Evolutionary conservation across 2,113 vertebrate species (phyloP).

Genomic region (western clawed frog (Xenopus tropicalis)): UCB_Xtro_10.0 CM004443.2:69919001-69919500

Average conservation of each 20-base stretch:
- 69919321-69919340: neutral
- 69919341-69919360: neutral
- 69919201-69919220: constrained; percentile 64
- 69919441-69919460: no score
- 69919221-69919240: constrained; percentile 67
- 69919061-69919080: neutral
- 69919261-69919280: neutral
- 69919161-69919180: constrained; percentile 13
- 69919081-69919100: neutral
- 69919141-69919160: neutral
- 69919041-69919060: neutral
- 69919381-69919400: neutral
- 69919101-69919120: neutral
- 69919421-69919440: no score
- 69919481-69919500: no score
- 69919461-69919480: no score
- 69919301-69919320: neutral
- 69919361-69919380: neutral
- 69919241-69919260: constrained; percentile 1
- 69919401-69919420: no score
- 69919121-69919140: neutral
- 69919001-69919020: neutral
- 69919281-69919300: neutral
- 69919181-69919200: constrained; percentile 76
- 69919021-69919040: neutral